These are phyloP conservation scores for Drosophila pseudotalamancana DNA, from an alignment of 2,888 invertebrate genomes.

Conservation along the genomic window DNA sequence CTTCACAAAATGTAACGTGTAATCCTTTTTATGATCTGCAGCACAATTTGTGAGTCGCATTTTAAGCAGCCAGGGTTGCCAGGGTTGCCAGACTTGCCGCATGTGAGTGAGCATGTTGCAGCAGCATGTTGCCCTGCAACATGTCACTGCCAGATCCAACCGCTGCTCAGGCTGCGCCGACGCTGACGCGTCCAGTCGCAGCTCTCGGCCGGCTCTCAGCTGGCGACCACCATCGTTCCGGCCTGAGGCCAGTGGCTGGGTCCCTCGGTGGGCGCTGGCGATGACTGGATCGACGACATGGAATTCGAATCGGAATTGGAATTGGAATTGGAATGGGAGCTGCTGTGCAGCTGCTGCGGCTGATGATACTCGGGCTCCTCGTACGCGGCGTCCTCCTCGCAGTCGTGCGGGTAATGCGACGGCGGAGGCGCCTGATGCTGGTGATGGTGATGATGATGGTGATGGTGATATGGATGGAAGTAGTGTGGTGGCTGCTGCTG, in stretches of 20 bases:
- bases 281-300: slow-evolving; percentile 71
- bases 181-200: slow-evolving; percentile 70
- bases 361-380: slow-evolving; percentile 83
- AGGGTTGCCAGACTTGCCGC: slow-evolving; percentile 9
- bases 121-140: slow-evolving; percentile 42
- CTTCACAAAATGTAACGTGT: slow-evolving; percentile 73
- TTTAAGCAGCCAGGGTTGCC: slow-evolving; percentile 54
- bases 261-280: slow-evolving; percentile 72
- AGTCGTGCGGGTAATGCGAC: slow-evolving; percentile 58
- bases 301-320: slow-evolving; percentile 61
- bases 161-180: slow-evolving; percentile 71
- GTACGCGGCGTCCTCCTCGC: slow-evolving; percentile 75
- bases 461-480: slow-evolving; percentile 71
- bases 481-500: slow-evolving; percentile 62
- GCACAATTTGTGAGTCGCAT: slow-evolving; percentile 69
- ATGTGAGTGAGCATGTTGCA: slow-evolving; percentile 12
- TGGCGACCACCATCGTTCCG: slow-evolving; percentile 83
- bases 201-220: slow-evolving; percentile 77
- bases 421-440: slow-evolving; percentile 39
- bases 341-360: slow-evolving; percentile 79
- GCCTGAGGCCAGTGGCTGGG: slow-evolving; percentile 80
- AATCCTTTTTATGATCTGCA: slow-evolving; percentile 79
- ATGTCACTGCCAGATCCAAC: slow-evolving; percentile 81
- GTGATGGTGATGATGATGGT: slow-evolving; percentile 64
- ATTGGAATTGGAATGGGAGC: slow-evolving; percentile 40